phyloP scores from a whole-genome alignment of 2,113 vertebrate species.

The Aix galericulata region DNA sequence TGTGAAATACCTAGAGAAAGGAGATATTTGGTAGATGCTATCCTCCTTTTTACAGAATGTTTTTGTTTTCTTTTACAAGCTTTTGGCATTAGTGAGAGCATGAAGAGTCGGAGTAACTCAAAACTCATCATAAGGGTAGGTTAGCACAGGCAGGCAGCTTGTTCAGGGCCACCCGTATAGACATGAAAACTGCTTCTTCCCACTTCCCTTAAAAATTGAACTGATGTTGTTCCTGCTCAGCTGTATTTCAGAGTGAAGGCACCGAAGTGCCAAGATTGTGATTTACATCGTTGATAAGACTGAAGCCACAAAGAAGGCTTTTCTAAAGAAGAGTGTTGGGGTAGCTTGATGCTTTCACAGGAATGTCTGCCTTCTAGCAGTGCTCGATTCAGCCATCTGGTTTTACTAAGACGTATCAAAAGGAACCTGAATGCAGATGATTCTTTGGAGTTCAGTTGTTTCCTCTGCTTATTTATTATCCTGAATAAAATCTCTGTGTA shows the following conservation, averaged over 20 bases:
- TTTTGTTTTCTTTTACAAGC: neutral
- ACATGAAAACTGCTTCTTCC: neutral
- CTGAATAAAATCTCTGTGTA: neutral
- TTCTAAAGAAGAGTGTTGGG: neutral
- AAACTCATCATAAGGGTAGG: neutral
- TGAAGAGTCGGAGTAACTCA: neutral
- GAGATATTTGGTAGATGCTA: neutral
- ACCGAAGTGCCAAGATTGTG: neutral
- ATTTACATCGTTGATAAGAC: neutral
- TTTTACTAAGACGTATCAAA: neutral
- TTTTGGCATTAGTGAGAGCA: neutral
- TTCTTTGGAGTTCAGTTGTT: neutral
- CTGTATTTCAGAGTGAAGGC: neutral
- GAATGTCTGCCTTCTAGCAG: too few relatives aligned
- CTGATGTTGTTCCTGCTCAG: neutral
- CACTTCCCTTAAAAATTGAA: neutral
- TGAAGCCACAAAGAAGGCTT: neutral
- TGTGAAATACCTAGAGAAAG: neutral
- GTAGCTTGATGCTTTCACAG: neutral
- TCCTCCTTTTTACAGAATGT: neutral
- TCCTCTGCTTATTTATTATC: neutral
- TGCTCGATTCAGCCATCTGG: neutral
- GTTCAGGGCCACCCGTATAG: neutral
- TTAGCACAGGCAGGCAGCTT: neutral
- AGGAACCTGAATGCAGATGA: neutral